A percentile compares a stretch with the other conserved stretches of the same genome.
These are phyloP conservation scores for Gadus chalcogrammus DNA, from an alignment of 2,113 vertebrate species.

Conservation along the genomic window DNA sequence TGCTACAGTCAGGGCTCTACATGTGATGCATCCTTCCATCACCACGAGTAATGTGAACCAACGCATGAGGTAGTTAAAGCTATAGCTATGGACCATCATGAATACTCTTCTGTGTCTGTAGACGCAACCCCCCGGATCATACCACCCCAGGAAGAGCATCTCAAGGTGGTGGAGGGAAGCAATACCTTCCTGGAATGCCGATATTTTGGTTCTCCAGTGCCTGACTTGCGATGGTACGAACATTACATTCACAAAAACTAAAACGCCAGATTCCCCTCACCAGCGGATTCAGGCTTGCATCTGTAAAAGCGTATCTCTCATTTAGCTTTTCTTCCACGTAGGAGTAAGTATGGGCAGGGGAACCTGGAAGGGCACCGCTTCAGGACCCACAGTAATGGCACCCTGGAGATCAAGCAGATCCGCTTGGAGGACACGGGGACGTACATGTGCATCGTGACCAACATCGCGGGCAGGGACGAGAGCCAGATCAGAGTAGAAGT, in stretches of 20 bases:
- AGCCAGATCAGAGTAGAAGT: conserved; percentile 88
- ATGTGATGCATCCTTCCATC: no score
- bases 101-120: conserved; percentile 42
- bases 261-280: no score
- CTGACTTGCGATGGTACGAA: conserved; percentile 89
- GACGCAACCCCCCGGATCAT: conserved; percentile 85
- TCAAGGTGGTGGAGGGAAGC: conserved; percentile 85
- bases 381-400: conserved; percentile 84
- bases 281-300: not conserved
- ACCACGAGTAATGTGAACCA: no score
- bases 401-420: conserved; percentile 84
- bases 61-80: not conserved
- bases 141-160: conserved; percentile 77
- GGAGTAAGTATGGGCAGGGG: conserved; percentile 94
- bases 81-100: not conserved
- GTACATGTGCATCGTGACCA: conserved; percentile 90
- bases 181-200: conserved; percentile 83
- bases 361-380: conserved; percentile 88
- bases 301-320: not conserved
- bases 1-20: not conserved
- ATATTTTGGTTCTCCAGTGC: conserved; percentile 92
- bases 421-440: conserved; percentile 88
- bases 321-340: conserved; percentile 44
- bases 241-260: not conserved
- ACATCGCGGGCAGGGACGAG: conserved; percentile 88